Percentiles rank a stretch among this genome's conserved stretches.
These are phyloP conservation scores for Sternarchorhynchus goeldii DNA, from an alignment of 2,797 vertebrate species.

Conservation along the genomic window DNA sequence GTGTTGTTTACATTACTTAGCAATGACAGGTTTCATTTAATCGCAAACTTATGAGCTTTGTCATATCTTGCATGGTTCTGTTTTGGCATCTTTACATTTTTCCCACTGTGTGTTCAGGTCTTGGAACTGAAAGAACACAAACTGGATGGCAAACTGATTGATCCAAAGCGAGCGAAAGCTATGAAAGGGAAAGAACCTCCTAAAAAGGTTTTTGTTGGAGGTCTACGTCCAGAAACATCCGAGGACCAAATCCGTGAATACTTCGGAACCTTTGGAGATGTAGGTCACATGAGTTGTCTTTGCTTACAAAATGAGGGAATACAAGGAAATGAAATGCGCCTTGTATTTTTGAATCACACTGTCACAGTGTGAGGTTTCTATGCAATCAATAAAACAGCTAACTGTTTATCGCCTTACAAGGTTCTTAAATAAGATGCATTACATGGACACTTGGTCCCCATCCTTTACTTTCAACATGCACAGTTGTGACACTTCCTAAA, in stretches of 20 bases:
- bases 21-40: too few relatives aligned
- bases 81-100: neutral
- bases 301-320: neutral
- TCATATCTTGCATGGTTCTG: too few relatives aligned
- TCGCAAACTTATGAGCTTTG: neutral
- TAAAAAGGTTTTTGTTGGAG: conserved; percentile 88
- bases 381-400: too few relatives aligned
- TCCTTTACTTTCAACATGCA: neutral
- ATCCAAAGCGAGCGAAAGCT: conserved; percentile 87
- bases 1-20: conserved; percentile 11
- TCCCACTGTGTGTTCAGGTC: conserved; percentile 68
- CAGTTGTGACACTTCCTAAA: neutral
- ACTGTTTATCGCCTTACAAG: too few relatives aligned
- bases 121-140: conserved; percentile 87
- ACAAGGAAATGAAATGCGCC: too few relatives aligned
- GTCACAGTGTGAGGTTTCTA: neutral
- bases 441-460: too few relatives aligned
- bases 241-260: conserved; percentile 88
- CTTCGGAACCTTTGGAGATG: conserved; percentile 83
- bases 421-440: too few relatives aligned
- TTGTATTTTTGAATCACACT: too few relatives aligned
- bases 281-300: conserved; percentile 50
- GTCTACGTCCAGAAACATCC: conserved; percentile 84
- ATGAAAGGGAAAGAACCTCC: conserved; percentile 86
- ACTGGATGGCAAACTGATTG: conserved; percentile 86